These are phyloP conservation scores for Drosophila neocordata DNA, from an alignment of 1,140 invertebrate species.

Conservation along the genomic window DNA sequence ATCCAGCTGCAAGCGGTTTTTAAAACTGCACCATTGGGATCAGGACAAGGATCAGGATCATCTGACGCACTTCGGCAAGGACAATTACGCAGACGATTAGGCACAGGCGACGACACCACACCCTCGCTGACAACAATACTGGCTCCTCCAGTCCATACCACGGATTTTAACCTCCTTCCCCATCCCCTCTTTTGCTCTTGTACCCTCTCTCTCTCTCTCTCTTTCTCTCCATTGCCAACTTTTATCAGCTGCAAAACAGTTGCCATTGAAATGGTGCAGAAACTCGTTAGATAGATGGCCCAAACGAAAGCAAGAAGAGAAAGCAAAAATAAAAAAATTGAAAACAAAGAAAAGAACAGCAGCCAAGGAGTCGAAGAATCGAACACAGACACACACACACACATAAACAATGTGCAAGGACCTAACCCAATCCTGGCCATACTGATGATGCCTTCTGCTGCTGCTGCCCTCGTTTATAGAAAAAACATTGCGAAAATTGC, in stretches of 20 bases:
- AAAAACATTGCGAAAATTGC: conserved; percentile 79
- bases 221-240: conserved; percentile 52
- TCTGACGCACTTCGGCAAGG: conserved; percentile 58
- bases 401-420: conserved; percentile 26
- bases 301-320: conserved; percentile 15
- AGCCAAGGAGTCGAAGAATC: conserved; percentile 44
- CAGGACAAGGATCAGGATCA: conserved; percentile 48
- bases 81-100: conserved; percentile 81
- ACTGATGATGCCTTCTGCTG: conserved; percentile 18
- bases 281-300: conserved; percentile 75
- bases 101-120: conserved; percentile 48
- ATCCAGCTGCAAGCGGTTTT: conserved; percentile 64
- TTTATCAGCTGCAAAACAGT: conserved; percentile 80
- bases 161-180: conserved; percentile 16
- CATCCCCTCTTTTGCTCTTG: conserved; percentile 5
- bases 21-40: conserved; percentile 24
- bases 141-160: background rate
- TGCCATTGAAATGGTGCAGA: conserved; percentile 78
- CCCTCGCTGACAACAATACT: conserved; percentile 10
- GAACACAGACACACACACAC: conserved; percentile 24
- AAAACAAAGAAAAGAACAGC: conserved; percentile 48
- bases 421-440: conserved; percentile 26
- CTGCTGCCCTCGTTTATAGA: conserved; percentile 62
- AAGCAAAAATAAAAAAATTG: conserved; percentile 36
- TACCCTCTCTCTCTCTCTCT: conserved; percentile 13